Evolutionary conservation across 2,797 vertebrate genomes (phyloP), one percentile per base, ranked within the genome.

Genomic region (Hoplostethus atlanticus): DNA sequence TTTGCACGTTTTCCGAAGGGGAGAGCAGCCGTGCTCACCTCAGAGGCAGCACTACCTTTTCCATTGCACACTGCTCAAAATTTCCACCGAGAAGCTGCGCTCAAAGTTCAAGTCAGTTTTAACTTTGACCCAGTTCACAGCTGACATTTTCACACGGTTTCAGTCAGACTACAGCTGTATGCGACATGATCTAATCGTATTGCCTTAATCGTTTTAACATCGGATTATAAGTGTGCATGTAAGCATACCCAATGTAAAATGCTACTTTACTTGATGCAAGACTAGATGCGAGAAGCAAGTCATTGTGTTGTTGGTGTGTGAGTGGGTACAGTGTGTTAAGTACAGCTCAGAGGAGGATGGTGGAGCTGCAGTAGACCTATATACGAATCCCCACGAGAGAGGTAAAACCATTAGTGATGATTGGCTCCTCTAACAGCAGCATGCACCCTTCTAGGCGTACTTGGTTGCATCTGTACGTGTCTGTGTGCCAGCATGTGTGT

Each of bases 381-480:
- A 69, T 77, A 48, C 17, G 28, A 73, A 81, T 65, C 65, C 72
- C 60, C 72, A 71, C 0, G 28, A 69, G 57, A 76, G 54, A 61
- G 34, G 59, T 62, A 58, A 6, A 72, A 59, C 57, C 58, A 28
- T 68, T 42, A 67, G 71, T 82, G 77, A 76, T 0, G 36, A 64
- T 52, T 31, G 71, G 59, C 61, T 79, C 59, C 31, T 80, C 75
- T 85, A 78, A 87, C 84, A 80, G 68, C 62, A 7, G 56, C 47
- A 1, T 55, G 62, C 30, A 54, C 30, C 63, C 84, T 74, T 16
- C 40, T 17, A 66, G 83, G 80, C 81, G 75, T 38, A 52, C 71
- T 75, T 65, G 6, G 44, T 54, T 51, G 38, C 66, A 65, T 61
- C 51, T 73, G 59, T 71, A 72, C 68, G 59, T 15, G 38, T 16